phyloP scores from a whole-genome alignment of 92 coral and sea anemone species.

The Paramuricea clavata region DNA sequence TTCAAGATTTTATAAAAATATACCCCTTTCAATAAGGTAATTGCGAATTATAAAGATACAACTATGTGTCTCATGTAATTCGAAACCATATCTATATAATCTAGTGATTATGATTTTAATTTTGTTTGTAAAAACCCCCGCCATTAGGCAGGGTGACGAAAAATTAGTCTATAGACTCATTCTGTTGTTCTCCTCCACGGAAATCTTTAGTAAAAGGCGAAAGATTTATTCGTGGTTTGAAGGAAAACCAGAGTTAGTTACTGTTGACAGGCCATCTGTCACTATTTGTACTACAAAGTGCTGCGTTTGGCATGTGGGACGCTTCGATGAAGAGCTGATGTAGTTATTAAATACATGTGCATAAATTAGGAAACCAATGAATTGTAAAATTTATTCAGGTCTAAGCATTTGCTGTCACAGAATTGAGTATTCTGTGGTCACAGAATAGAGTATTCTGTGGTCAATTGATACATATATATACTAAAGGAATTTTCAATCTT shows the following conservation, averaged over 20 bases:
- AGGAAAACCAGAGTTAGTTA: conserved; percentile 98
- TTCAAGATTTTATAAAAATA: too few species aligned
- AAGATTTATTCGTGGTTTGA: conserved; percentile 71
- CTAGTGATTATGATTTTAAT: too few species aligned
- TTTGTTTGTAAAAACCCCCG: conserved; percentile 63
- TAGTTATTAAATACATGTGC: background rate
- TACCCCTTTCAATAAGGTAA: too few species aligned
- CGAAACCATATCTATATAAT: too few species aligned
- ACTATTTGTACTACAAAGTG: background rate
- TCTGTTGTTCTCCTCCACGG: conserved; percentile 94
- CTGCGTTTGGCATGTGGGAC: conserved; percentile 24
- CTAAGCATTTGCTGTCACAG: too few species aligned
- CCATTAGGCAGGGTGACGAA: conserved; percentile 92
- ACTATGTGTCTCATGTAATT: too few species aligned
- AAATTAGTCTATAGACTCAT: conserved; percentile 97
- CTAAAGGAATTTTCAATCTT: too few species aligned
- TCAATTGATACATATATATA: too few species aligned
- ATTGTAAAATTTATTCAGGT: background rate
- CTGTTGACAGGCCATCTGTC: background rate
- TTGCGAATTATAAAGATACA: too few species aligned
- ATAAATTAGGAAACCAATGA: background rate
- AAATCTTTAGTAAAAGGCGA: conserved; percentile 93
- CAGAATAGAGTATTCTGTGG: too few species aligned
- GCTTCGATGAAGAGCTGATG: background rate
- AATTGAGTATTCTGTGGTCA: too few species aligned